Evolutionary conservation across 2,797 vertebrate genomes (phyloP), one percentile per base, ranked within the genome.

Genomic region (Typhlichthys eigenmanni): DNA sequence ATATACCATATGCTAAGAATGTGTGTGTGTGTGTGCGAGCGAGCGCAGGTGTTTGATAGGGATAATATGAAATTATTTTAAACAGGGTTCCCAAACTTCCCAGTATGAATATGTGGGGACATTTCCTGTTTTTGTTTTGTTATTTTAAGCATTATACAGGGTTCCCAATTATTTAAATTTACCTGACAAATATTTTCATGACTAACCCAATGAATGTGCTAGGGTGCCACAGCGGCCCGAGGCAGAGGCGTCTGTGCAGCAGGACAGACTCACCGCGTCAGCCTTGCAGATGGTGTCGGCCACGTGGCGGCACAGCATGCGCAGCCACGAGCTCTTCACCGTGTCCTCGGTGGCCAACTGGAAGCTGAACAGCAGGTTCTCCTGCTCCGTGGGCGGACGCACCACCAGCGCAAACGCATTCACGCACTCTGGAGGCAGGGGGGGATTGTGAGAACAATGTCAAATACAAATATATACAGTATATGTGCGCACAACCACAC

Each of bases 271-370:
- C 91, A 99, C 97, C 75, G 94, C 92, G 77, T 99, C 96, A 54
- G 97, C 93, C 88, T 93, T 96, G 90, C 97, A 98, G 91, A 98
- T 98, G 34, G 96, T 98, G 90, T 99, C 96, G 86, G 97, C 97
- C 59, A 99, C 93, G 0, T 98, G 96, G 68, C 96, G 95, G 81
- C 96, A 98, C 13, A 99, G 87, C 45, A 79, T 95, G 88, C 91
- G 94, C 61, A 98, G 88, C 96, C 96, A 99, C 57, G 88, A 83
- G 16, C 93, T 92, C 86, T 99, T 98, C 69, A 91, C 84, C 0
- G 89, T 93, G 63, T 98, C 97, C 80, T 98, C 96, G 45, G 91
- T 87, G 1, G 87, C 87, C 89, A 99, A 94, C 82, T 98, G 96
- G 91, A 98, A 99, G 82, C 95, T 98, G 83, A 99, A 95, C 75